Evolutionary conservation across 1,140 invertebrate genomes (phyloP).

Genomic region (Drosophila pseudoananassae): DNA sequence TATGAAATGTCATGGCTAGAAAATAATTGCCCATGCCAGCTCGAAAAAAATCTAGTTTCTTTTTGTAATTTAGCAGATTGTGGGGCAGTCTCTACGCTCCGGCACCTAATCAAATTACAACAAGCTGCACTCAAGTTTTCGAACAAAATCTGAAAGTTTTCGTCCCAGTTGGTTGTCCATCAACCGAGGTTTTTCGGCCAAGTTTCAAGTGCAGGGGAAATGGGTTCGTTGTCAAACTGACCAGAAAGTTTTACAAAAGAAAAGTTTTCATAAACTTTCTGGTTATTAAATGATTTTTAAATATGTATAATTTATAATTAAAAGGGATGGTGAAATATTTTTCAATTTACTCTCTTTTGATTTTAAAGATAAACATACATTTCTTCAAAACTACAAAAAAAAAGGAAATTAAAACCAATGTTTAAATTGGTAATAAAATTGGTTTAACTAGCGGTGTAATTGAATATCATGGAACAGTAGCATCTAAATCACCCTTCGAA

Average conservation of each 20-base stretch:
- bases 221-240: conserved; percentile 25
- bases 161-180: conserved; percentile 37
- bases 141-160: conserved; percentile 51
- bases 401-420: no score
- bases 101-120: conserved; percentile 67
- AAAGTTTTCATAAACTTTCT: conserved; percentile 12
- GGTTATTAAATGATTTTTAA: conserved; percentile 1
- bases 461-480: not conserved
- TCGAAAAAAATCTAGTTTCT: conserved; percentile 6
- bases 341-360: not conserved
- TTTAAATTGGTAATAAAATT: no score
- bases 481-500: not conserved
- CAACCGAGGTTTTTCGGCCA: conserved; percentile 18
- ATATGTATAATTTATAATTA: conserved; percentile 5
- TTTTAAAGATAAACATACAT: not conserved
- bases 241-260: conserved; percentile 10
- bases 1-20: conserved; percentile 7
- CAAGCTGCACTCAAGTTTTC: conserved; percentile 41
- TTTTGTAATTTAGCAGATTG: conserved; percentile 54
- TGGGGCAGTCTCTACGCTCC: conserved; percentile 10
- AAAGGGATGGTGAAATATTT: not conserved
- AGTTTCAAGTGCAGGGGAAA: conserved; percentile 34
- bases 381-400: no score
- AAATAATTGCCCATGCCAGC: conserved; percentile 27
- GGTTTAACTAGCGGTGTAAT: no score